Percentiles rank a stretch among this genome's conserved stretches.
These are phyloP conservation scores for Epiperipatus broadwayi DNA, from an alignment of 2,888 invertebrate genomes.

Conservation along the genomic window DNA sequence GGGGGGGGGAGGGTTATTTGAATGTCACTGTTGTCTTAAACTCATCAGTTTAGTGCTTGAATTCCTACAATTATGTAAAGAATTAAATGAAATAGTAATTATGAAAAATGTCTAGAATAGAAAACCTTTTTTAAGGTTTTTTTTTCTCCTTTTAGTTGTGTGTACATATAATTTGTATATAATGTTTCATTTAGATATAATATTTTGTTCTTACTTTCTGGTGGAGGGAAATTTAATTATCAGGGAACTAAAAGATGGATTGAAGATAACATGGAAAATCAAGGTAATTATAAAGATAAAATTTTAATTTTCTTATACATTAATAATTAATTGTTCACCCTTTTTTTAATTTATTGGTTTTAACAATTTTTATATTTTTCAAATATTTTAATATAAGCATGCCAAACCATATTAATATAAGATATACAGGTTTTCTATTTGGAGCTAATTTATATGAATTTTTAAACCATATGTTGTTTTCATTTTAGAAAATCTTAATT, in stretches of 20 bases:
- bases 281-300: constrained; percentile 40
- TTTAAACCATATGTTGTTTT: no score
- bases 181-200: constrained; percentile 42
- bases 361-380: no score
- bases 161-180: constrained; percentile 6
- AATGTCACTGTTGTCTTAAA: no score
- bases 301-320: no score
- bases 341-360: constrained; percentile 9
- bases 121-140: constrained; percentile 8
- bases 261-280: constrained; percentile 71
- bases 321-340: no score
- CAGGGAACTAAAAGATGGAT: constrained; percentile 90
- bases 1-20: no score
- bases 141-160: not conserved
- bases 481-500: no score
- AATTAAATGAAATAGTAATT: not conserved
- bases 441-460: no score
- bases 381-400: no score
- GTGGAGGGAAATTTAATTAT: constrained; percentile 80
- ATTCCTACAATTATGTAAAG: not conserved
- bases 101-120: not conserved
- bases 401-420: no score
- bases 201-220: constrained; percentile 67
- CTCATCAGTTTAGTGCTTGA: not conserved
- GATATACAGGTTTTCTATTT: no score